phyloP scores from a whole-genome alignment of 2,888 invertebrate genomes.

The Aphodius sticticus region DNA sequence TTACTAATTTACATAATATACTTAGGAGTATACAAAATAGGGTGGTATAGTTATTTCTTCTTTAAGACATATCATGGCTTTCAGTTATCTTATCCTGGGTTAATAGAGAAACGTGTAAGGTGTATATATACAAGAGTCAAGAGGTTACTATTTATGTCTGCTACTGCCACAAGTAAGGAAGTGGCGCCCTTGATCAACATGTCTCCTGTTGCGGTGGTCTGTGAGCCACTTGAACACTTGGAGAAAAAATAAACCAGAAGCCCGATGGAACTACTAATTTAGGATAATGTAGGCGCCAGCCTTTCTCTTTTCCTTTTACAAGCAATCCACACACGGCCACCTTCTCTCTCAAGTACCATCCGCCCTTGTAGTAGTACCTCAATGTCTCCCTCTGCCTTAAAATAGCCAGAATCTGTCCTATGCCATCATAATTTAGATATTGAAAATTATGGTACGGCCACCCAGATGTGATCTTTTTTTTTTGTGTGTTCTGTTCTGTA shows the following conservation, averaged over 20 bases:
- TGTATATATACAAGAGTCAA: not conserved
- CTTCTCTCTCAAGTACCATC: constrained; percentile 4
- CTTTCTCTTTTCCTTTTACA: not conserved
- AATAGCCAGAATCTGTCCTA: not conserved
- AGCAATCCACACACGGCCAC: not conserved
- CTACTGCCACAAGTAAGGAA: not conserved
- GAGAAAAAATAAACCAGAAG: constrained; percentile 4
- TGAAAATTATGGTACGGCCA: not conserved
- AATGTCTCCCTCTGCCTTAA: not conserved
- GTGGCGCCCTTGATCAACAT: not conserved
- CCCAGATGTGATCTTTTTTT: not conserved
- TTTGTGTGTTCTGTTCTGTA: not conserved
- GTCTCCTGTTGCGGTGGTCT: not conserved
- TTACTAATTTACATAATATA: too few species aligned
- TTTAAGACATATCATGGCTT: not conserved
- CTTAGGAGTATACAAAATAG: not conserved
- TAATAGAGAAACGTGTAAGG: not conserved
- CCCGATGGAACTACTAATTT: not conserved
- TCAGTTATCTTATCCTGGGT: not conserved
- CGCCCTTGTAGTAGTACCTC: not conserved
- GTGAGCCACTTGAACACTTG: not conserved
- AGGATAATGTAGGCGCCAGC: not conserved
- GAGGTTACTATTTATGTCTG: constrained; percentile 4
- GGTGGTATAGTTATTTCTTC: not conserved
- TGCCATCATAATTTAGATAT: not conserved